A percentile compares a stretch with the other conserved stretches of the same genome.
Conservation (phyloP, 2,888 invertebrate species). For the Sinotaia quadrata region DNA sequence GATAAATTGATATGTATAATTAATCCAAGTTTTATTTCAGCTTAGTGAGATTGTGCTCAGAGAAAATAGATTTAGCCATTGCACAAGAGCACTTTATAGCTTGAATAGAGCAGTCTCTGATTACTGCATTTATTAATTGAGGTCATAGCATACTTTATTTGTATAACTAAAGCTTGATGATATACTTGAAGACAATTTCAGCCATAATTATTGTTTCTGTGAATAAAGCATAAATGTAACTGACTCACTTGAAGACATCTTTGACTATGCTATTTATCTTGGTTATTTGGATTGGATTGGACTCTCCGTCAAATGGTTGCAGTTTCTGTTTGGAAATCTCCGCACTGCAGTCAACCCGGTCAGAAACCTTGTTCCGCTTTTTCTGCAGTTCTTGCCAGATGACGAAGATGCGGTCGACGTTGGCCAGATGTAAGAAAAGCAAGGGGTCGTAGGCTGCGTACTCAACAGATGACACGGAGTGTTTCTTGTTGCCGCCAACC, state of each 20-base stretch:
- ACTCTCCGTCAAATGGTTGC: conserved; percentile 34
- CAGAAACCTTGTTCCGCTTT: conserved; percentile 22
- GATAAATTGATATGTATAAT: too few relatives aligned
- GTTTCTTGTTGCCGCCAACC: conserved; percentile 38
- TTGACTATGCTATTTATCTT: conserved; percentile 16
- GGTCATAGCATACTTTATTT: too few relatives aligned
- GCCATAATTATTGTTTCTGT: too few relatives aligned
- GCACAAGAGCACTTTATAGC: too few relatives aligned
- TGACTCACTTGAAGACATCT: conserved; percentile 27
- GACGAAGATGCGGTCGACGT: conserved; percentile 40
- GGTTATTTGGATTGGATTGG: conserved; percentile 38
- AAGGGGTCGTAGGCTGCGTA: conserved; percentile 44
- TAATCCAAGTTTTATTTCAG: too few relatives aligned
- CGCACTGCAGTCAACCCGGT: conserved; percentile 31
- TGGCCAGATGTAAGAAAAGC: conserved; percentile 45
- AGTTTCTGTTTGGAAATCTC: conserved; percentile 23
- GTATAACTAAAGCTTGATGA: too few relatives aligned
- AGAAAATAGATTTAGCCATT: too few relatives aligned
- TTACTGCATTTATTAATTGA: too few relatives aligned
- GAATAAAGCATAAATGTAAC: too few relatives aligned
- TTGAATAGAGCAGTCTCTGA: too few relatives aligned
- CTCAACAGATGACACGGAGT: conserved; percentile 43
- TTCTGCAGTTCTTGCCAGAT: conserved; percentile 39
- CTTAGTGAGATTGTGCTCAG: too few relatives aligned
- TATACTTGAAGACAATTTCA: too few relatives aligned